Evolutionary conservation across 2,797 vertebrate genomes (phyloP), one percentile per base, ranked within the genome.

Genomic region (Myotis planiceps): DNA sequence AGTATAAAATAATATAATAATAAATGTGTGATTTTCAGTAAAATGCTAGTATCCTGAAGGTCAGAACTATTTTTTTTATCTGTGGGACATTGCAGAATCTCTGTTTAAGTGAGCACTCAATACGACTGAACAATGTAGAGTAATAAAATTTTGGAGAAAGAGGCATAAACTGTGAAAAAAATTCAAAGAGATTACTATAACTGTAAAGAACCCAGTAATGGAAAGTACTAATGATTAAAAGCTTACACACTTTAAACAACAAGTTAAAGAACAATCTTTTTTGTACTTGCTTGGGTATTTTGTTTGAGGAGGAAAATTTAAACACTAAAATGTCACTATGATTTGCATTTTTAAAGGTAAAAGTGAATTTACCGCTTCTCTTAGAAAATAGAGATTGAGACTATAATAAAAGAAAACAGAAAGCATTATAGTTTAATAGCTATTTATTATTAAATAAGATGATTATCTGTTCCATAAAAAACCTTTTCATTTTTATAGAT

Each of bases 401-500:
- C 53, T 51, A 29, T 27, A 90, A 88, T 49, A 78, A 92, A 93
- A 65, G 47, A 79, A 94, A 87, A 84, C 19, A 87, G 21, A 88
- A 84, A 75, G 6, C 37, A 85, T 82, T 84, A 42, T n/a, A 84
- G 53, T 76, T 51, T 53, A 39, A 12, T 66, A 82, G 10, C 2
- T 71, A 6, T 84, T 87, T 92, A 71, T 92, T 21, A 2, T 74
- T 96, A 55, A 6, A 19, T 90, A 75, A 84, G 37, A 6, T 9
- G 0, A 84, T 74, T 81, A 6, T 86, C 4, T 68, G 94, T 23
- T 90, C 75, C 85, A 88, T 88, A 39, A 42, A 96, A 81, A 88
- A n/a, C 6, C 1, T 86, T 97, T 55, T 76, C 37, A 34, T 90
- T 97, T 97, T 98, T 97, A 5, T 98, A 99, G 99, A 99, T 97